These are phyloP conservation scores for Kryptopterus vitreolus DNA, from an alignment of 2,797 vertebrate species.

Conservation along the genomic window DNA sequence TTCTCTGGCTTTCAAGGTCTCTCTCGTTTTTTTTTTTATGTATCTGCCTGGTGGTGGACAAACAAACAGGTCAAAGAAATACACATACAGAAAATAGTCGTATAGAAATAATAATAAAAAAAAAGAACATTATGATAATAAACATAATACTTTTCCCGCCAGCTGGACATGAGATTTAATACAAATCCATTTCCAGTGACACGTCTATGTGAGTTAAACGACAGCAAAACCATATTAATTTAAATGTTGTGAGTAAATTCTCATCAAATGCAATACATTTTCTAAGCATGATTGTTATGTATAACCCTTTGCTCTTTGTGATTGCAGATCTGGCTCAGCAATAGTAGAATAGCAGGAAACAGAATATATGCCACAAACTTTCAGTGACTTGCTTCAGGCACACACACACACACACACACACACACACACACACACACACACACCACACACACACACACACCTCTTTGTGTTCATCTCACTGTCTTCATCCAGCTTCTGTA, in stretches of 20 bases:
- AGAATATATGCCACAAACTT: too few relatives aligned
- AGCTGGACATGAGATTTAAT: too few relatives aligned
- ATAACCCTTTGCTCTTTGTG: not conserved
- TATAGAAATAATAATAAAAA: too few relatives aligned
- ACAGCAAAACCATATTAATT: not conserved
- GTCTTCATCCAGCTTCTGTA: too few relatives aligned
- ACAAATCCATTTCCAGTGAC: not conserved
- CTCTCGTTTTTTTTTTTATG: not conserved
- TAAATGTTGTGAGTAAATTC: not conserved
- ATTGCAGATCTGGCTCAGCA: too few relatives aligned
- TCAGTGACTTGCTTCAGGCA: too few relatives aligned
- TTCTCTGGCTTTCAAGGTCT: not conserved
- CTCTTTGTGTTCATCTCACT: too few relatives aligned
- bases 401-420: too few relatives aligned
- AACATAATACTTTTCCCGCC: not conserved
- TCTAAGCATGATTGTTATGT: not conserved
- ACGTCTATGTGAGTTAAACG: not conserved
- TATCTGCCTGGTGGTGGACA: constrained; percentile 11
- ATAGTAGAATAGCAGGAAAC: too few relatives aligned
- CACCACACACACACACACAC: too few relatives aligned
- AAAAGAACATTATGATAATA: too few relatives aligned
- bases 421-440: too few relatives aligned
- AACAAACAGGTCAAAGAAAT: constrained; percentile 11
- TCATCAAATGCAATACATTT: not conserved
- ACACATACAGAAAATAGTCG: not conserved